Percentiles rank a stretch among this genome's conserved stretches.
Evolutionary conservation across 2,113 vertebrate species (phyloP).

Genomic region (Nestor notabilis): DNA sequence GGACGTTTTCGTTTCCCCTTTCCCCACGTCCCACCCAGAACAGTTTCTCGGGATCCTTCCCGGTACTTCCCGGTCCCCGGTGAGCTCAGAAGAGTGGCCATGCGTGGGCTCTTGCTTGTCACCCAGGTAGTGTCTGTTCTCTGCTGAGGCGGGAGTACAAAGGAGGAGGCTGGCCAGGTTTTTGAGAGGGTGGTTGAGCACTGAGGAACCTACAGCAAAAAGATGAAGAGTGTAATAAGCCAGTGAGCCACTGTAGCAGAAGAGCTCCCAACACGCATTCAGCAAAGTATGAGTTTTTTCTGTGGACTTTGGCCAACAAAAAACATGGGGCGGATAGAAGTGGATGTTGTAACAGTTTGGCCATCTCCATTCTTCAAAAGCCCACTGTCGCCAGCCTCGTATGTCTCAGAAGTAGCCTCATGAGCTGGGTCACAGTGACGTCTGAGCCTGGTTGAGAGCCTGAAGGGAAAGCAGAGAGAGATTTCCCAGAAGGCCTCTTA

Average conservation of each 20-base stretch:
- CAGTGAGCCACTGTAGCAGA: not conserved
- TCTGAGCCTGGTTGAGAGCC: not conserved
- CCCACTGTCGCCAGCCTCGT: not conserved
- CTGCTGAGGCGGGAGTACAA: not conserved
- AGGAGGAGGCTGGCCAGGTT: not conserved
- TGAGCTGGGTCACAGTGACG: not conserved
- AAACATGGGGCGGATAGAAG: not conserved
- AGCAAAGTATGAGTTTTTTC: not conserved
- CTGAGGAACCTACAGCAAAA: not conserved
- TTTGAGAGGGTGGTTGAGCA: not conserved
- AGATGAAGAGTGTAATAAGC: not conserved
- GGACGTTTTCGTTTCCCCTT: not conserved
- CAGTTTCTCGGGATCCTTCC: not conserved
- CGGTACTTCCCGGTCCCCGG: not conserved
- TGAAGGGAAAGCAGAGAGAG: not conserved
- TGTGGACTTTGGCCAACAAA: not conserved
- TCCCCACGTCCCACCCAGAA: not conserved
- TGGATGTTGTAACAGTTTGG: not conserved
- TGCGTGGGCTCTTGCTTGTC: not conserved
- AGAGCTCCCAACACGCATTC: not conserved
- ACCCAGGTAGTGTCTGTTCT: not conserved
- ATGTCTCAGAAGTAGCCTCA: fast-evolving
- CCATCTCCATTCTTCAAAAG: not conserved
- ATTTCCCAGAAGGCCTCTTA: not conserved
- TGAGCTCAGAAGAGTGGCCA: not conserved